Conservation (phyloP, 2,113 vertebrate species). For the Notothenia rossii region DNA sequence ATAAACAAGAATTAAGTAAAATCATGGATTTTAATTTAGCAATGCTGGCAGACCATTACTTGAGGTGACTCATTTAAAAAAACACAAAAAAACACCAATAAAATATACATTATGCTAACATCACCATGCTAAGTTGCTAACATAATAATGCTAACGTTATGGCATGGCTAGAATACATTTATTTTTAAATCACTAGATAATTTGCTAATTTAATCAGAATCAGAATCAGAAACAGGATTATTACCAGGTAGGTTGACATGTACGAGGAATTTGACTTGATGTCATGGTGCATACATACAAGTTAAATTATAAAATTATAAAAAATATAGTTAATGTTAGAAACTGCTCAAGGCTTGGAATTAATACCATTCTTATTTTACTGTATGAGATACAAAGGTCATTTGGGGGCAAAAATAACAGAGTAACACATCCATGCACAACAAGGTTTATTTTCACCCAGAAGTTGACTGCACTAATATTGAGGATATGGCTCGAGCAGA, state of each 20-base stretch:
- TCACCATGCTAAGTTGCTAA: no score
- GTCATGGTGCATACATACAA: no score
- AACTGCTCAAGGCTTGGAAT: conserved; percentile 8
- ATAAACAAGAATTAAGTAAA: neutral
- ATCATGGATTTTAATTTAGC: neutral
- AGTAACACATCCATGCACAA: neutral
- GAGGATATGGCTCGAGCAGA: neutral
- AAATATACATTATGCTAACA: no score
- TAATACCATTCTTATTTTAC: conserved; percentile 6
- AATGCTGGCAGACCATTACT: neutral
- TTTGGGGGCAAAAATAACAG: conserved; percentile 7
- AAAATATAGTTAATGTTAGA: neutral
- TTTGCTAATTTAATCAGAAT: no score
- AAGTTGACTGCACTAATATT: neutral
- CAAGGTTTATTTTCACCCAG: conserved; percentile 2
- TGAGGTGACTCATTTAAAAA: neutral
- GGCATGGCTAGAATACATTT: no score
- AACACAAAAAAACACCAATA: no score
- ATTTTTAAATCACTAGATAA: no score
- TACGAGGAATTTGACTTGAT: no score
- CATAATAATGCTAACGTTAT: no score
- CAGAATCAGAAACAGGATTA: no score
- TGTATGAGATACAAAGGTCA: conserved; percentile 24
- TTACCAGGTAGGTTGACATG: no score
- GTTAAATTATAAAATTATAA: no score